Percentiles rank a stretch among this genome's conserved stretches.
These are phyloP conservation scores for Zoanthus gigantus DNA, from an alignment of 92 coral and sea anemone species.

Conservation along the genomic window DNA sequence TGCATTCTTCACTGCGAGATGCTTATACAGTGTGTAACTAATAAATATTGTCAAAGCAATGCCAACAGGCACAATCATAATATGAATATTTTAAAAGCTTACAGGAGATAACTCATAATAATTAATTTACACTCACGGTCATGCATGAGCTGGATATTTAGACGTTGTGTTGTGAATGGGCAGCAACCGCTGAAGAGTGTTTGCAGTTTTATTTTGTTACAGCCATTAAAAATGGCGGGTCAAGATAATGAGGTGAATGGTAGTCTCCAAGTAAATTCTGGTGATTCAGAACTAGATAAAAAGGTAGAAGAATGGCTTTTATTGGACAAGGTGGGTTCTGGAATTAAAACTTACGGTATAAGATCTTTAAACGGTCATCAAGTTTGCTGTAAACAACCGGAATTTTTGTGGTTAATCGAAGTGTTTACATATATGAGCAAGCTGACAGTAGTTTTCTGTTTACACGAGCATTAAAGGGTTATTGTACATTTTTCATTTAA, in stretches of 20 bases:
- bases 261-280: constrained; percentile 67
- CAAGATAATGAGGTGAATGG: constrained; percentile 37
- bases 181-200: constrained; percentile 3
- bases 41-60: constrained; percentile 54
- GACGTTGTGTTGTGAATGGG: neutral
- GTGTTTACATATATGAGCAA: neutral
- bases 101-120: neutral
- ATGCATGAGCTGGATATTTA: neutral
- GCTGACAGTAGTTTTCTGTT: neutral
- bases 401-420: neutral
- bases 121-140: neutral
- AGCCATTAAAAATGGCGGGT: constrained; percentile 61
- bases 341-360: neutral
- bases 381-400: neutral
- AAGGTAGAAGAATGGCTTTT: constrained; percentile 91
- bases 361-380: neutral
- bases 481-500: neutral
- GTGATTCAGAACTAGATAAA: constrained; percentile 77
- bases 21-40: constrained; percentile 44
- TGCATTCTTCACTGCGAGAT: constrained; percentile 62
- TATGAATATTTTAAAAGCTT: constrained; percentile 34
- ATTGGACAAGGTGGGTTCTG: constrained; percentile 81
- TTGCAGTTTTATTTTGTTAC: constrained; percentile 8
- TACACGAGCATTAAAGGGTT: neutral
- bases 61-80: constrained; percentile 59